Percentiles rank a stretch among this genome's conserved stretches.
phyloP scores from a whole-genome alignment of 2,797 vertebrate species.

The Trachurus trachurus region DNA sequence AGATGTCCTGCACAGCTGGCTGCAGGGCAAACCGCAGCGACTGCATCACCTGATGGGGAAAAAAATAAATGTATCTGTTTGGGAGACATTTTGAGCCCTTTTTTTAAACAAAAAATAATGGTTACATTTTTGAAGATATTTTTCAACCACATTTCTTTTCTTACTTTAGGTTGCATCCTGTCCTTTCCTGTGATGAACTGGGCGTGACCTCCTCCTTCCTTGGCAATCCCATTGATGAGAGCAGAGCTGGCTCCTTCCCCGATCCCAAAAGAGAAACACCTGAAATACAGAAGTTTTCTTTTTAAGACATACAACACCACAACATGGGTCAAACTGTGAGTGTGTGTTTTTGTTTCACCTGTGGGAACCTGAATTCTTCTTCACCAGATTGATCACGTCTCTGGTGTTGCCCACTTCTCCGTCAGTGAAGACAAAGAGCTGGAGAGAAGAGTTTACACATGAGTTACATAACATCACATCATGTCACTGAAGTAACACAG shows the following conservation, averaged over 20 bases:
- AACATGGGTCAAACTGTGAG: neutral
- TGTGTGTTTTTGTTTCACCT: slow-evolving; percentile 71
- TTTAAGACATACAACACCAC: neutral
- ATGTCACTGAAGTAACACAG: too few relatives aligned
- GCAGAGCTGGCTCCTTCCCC: slow-evolving; percentile 90
- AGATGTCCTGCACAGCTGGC: slow-evolving; percentile 75
- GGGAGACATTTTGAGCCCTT: too few relatives aligned
- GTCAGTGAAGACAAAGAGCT: slow-evolving; percentile 89
- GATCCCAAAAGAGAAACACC: slow-evolving; percentile 92
- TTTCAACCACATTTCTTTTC: slow-evolving; percentile 13
- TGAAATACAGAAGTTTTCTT: slow-evolving; percentile 52
- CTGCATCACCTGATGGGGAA: slow-evolving; percentile 83
- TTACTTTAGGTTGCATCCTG: slow-evolving; percentile 90
- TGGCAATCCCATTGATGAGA: slow-evolving; percentile 89
- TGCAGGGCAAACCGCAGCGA: slow-evolving; percentile 87
- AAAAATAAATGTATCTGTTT: neutral
- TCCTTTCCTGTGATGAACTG: slow-evolving; percentile 90
- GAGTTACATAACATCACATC: neutral
- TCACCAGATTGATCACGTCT: slow-evolving; percentile 78
- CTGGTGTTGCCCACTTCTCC: slow-evolving; percentile 84
- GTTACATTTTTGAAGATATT: neutral
- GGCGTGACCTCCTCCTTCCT: slow-evolving; percentile 82
- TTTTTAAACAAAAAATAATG: too few relatives aligned
- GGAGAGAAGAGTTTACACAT: slow-evolving; percentile 15
- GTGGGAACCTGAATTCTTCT: slow-evolving; percentile 75